Percentiles rank a stretch among this genome's conserved stretches.
Evolutionary conservation across 2,113 vertebrate genomes (phyloP).

Genomic region (Pelobates fuscus): DNA sequence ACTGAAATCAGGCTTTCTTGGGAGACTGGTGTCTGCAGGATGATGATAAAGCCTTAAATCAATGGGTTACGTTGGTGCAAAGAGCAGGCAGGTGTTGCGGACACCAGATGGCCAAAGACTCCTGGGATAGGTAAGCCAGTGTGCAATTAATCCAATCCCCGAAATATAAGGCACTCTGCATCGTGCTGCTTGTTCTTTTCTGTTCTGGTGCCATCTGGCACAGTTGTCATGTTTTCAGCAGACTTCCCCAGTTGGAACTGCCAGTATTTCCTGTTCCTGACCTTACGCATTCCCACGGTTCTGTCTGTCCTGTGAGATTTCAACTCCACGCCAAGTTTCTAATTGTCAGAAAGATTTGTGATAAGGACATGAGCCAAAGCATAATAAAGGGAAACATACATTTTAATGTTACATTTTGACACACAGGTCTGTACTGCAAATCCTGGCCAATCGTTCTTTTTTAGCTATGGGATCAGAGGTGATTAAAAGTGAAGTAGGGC

Average conservation of each 20-base stretch:
- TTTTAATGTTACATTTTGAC: background rate
- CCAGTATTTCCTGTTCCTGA: slow-evolving; percentile 44
- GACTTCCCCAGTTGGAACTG: slow-evolving; percentile 42
- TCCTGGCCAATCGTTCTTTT: background rate
- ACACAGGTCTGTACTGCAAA: background rate
- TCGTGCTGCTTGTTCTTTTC: slow-evolving; percentile 31
- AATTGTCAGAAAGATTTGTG: slow-evolving; percentile 44
- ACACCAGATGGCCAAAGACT: slow-evolving; percentile 42
- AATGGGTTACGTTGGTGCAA: slow-evolving; percentile 18
- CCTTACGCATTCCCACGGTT: slow-evolving; percentile 39
- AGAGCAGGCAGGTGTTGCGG: slow-evolving; percentile 33
- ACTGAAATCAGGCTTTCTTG: slow-evolving; percentile 16
- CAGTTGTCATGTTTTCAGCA: slow-evolving; percentile 23
- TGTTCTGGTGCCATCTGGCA: slow-evolving; percentile 46
- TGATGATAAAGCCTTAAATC: slow-evolving; percentile 16
- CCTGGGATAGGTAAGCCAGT: slow-evolving; percentile 32
- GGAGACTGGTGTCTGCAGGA: slow-evolving; percentile 17
- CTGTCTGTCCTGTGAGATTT: slow-evolving; percentile 14
- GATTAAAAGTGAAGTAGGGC: background rate
- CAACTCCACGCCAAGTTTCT: slow-evolving; percentile 42
- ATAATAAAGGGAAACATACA: slow-evolving; percentile 31
- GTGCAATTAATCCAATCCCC: slow-evolving; percentile 40
- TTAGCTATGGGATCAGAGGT: background rate
- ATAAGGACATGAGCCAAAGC: slow-evolving; percentile 29
- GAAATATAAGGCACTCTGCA: slow-evolving; percentile 24